These are phyloP conservation scores for Heliocidaris tuberculata DNA, from an alignment of 35 echinoderm and acorn worm genomes.

Conservation along the genomic window DNA sequence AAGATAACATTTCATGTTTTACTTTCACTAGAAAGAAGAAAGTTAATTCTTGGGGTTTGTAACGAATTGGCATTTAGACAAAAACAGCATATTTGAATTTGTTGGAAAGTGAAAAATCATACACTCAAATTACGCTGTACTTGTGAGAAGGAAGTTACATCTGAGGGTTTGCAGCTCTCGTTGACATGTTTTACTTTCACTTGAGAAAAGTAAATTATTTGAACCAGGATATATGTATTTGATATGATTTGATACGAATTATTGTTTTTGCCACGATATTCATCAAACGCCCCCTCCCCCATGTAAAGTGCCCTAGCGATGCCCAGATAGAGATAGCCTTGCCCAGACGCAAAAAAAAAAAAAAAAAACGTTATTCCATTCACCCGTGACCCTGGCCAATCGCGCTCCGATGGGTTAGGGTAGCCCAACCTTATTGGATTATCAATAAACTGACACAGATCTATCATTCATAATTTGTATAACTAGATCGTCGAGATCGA, in stretches of 20 bases:
- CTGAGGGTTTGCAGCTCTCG: neutral
- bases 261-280: too few relatives aligned
- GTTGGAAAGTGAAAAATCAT: neutral
- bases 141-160: neutral
- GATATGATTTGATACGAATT: too few relatives aligned
- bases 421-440: neutral
- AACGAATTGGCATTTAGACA: neutral
- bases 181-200: neutral
- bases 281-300: too few relatives aligned
- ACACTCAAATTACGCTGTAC: neutral
- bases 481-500: neutral
- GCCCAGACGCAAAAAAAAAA: neutral
- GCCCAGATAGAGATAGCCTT: too few relatives aligned
- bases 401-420: neutral
- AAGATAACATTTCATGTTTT: too few relatives aligned
- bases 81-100: neutral
- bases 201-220: too few relatives aligned
- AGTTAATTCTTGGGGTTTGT: neutral
- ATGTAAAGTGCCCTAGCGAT: too few relatives aligned
- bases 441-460: conserved; percentile 2
- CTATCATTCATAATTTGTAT: neutral
- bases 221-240: too few relatives aligned
- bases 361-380: neutral
- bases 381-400: neutral
- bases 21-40: too few relatives aligned